A percentile compares a stretch with the other conserved stretches of the same genome.
Evolutionary conservation across 2,113 vertebrate species (phyloP).

Genomic region (Upupa epops): DNA sequence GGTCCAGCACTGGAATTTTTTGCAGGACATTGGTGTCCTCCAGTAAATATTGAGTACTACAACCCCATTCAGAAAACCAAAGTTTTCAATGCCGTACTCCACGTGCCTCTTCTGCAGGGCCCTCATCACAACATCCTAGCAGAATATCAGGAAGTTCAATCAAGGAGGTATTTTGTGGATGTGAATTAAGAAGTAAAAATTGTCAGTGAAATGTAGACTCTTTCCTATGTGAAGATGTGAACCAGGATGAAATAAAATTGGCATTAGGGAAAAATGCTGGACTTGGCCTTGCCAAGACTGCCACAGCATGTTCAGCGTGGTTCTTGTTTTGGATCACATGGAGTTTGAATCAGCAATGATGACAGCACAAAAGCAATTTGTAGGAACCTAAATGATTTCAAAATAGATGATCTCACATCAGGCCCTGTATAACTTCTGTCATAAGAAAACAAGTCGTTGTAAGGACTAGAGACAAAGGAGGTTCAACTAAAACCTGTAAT

Average conservation of each 20-base stretch:
- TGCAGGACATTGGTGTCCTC: neutral
- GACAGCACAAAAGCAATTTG: neutral
- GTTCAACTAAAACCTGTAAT: neutral
- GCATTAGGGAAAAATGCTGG: neutral
- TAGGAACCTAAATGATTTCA: neutral
- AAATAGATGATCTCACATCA: neutral
- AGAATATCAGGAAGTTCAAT: neutral
- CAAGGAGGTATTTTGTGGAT: neutral
- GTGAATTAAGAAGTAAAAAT: neutral
- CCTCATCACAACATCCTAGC: neutral
- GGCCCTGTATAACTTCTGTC: neutral
- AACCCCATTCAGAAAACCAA: neutral
- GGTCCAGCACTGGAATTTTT: neutral
- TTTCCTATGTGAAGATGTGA: neutral
- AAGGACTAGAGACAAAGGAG: neutral
- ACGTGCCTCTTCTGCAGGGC: neutral
- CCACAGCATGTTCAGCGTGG: neutral
- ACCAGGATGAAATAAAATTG: neutral
- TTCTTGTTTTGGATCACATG: neutral
- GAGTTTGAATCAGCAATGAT: neutral
- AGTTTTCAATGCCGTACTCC: neutral
- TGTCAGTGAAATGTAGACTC: fast-evolving
- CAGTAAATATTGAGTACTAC: neutral
- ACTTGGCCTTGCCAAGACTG: neutral
- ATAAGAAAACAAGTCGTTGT: neutral